Evolutionary conservation across 1,140 invertebrate species (phyloP).

Genomic region (Cephus cinctus): DNA sequence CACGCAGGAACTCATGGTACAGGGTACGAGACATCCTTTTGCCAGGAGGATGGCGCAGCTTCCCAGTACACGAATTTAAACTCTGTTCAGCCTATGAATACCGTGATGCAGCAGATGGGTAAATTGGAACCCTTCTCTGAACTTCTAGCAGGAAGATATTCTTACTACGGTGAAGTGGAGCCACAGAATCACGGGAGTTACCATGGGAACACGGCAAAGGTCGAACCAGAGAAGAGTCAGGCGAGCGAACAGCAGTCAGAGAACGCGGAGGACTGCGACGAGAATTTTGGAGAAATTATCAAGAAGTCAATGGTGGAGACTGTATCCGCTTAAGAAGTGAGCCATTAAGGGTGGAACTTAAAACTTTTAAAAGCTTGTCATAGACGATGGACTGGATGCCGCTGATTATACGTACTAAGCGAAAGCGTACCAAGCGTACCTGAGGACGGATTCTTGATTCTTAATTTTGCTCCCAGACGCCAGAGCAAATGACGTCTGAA

Average conservation of each 20-base stretch:
- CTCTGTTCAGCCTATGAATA: slow-evolving; percentile 49
- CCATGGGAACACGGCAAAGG: slow-evolving; percentile 24
- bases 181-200: slow-evolving; percentile 32
- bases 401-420: no score
- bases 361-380: no score
- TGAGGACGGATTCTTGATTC: slow-evolving; percentile 9
- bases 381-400: no score
- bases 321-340: slow-evolving; percentile 72
- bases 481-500: neutral
- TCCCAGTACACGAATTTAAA: slow-evolving; percentile 54
- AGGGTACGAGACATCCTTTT: slow-evolving; percentile 40
- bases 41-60: slow-evolving; percentile 42
- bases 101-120: slow-evolving; percentile 56
- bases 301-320: slow-evolving; percentile 91
- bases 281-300: slow-evolving; percentile 90
- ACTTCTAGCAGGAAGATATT: slow-evolving; percentile 61
- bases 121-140: slow-evolving; percentile 73
- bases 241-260: slow-evolving; percentile 15
- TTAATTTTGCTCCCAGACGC: slow-evolving; percentile 1
- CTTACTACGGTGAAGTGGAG: slow-evolving; percentile 52
- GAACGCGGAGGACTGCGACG: slow-evolving; percentile 56
- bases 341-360: no score
- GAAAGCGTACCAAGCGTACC: no score
- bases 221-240: slow-evolving; percentile 22
- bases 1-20: slow-evolving; percentile 28